Evolutionary conservation across 2,797 vertebrate genomes (phyloP).

Genomic region (Lepus townsendii): DNA sequence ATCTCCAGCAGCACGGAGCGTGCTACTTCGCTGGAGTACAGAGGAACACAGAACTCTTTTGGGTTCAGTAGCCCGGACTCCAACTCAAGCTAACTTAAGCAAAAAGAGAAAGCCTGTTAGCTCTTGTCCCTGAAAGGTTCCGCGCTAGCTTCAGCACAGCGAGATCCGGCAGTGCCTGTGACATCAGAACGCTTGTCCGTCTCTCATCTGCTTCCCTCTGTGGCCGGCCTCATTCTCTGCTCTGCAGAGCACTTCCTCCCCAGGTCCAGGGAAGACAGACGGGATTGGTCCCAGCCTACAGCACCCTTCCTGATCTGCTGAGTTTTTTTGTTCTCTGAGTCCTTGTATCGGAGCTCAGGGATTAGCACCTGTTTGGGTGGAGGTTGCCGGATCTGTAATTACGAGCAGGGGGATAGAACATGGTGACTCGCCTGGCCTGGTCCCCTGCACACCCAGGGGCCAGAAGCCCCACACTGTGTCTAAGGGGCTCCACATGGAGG

Average conservation of each 20-base stretch:
- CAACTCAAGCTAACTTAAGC: background rate
- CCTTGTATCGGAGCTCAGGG: background rate
- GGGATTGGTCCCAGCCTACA: background rate
- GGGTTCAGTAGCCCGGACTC: background rate
- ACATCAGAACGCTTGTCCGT: background rate
- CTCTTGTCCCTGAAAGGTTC: background rate
- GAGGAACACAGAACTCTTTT: constrained; percentile 10
- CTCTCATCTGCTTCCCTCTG: background rate
- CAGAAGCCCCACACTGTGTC: background rate
- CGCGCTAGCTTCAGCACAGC: background rate
- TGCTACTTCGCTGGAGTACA: background rate
- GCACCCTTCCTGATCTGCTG: background rate
- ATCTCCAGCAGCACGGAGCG: background rate
- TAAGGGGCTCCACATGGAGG: background rate
- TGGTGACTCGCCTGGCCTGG: background rate
- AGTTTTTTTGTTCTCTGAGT: background rate
- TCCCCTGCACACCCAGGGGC: fast-evolving
- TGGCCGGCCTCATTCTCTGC: background rate
- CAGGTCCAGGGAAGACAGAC: background rate
- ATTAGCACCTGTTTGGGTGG: background rate
- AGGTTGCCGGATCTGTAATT: background rate
- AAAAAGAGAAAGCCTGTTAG: background rate
- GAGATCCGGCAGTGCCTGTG: background rate
- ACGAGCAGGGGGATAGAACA: background rate
- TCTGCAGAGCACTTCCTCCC: background rate